Base-by-base conservation (phyloP, 2,888 invertebrate genomes). In the Stramonita haemastoma region DNA sequence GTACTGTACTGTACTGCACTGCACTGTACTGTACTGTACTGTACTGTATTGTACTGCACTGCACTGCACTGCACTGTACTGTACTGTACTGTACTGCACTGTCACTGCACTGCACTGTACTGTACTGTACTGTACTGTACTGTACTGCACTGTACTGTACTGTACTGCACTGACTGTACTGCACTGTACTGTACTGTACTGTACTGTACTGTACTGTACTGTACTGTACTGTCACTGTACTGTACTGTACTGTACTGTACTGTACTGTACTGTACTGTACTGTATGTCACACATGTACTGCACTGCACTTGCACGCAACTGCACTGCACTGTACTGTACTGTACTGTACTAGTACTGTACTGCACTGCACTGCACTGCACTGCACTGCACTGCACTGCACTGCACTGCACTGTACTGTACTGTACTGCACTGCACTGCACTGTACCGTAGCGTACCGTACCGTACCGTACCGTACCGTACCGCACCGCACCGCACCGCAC, bases 191-290 rank as follows among this genome's bases (percentile, higher is more conserved):
- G n/a, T n/a, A n/a, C n/a, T n/a, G n/a, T n/a, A n/a, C n/a, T n/a
- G n/a, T n/a, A n/a, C n/a, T n/a, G n/a, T n/a, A n/a, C n/a, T n/a
- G n/a, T n/a, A n/a, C n/a, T n/a, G n/a, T n/a, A n/a, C n/a, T n/a
- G n/a, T n/a, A n/a, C n/a, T n/a, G n/a, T n/a, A n/a, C n/a, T n/a
- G n/a, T n/a, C n/a, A n/a, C n/a, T 85, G 56, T 22, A 57, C 60
- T 85, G 56, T 29, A 46, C 84, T 84, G n/a, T 84, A 57, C 57
- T 57, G n/a, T 1, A 57, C 46, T 84, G 46, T 22, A 46, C 57
- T 84, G 46, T 46, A n/a, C 11, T 84, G 46, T 15, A 46, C 84
- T 84, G 84, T 84, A 84, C 46, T 84, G 57, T 46, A 84, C 57
- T 84, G 57, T 46, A 56, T 46, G 36, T 0, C 0, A 46, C 84